Conservation (phyloP, 2,888 invertebrate genomes). For the Encarsia formosa region DNA sequence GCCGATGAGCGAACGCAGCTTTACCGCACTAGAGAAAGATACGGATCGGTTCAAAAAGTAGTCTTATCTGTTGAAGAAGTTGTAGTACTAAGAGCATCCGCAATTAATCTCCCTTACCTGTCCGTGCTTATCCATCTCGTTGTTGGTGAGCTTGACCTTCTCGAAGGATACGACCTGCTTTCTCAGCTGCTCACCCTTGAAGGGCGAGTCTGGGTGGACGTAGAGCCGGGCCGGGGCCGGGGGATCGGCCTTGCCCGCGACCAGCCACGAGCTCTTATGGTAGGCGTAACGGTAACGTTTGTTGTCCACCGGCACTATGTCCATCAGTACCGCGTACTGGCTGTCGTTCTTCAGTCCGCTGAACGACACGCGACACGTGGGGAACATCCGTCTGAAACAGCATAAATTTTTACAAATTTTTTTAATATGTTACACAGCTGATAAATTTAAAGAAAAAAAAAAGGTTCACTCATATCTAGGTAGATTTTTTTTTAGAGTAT, state of each 20-base stretch:
- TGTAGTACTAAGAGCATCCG: too few relatives aligned
- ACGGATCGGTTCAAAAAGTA: too few relatives aligned
- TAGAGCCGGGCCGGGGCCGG: constrained; percentile 90
- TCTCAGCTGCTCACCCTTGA: constrained; percentile 88
- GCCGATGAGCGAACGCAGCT: too few relatives aligned
- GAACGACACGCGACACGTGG: constrained; percentile 92
- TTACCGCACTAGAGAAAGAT: too few relatives aligned
- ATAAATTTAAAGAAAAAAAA: too few relatives aligned
- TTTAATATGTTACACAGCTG: too few relatives aligned
- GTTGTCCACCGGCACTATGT: constrained; percentile 95
- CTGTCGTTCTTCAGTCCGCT: constrained; percentile 76
- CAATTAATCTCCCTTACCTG: too few relatives aligned
- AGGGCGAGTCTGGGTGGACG: constrained; percentile 95
- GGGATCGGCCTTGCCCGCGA: constrained; percentile 97
- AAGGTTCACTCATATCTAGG: too few relatives aligned
- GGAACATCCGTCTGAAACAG: constrained; percentile 86
- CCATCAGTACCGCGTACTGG: constrained; percentile 89
- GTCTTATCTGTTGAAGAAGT: too few relatives aligned
- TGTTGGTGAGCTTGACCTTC: constrained; percentile 97
- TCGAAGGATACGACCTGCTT: constrained; percentile 98
- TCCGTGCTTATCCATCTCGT: constrained; percentile 94
- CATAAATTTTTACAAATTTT: neutral
- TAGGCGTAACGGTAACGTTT: constrained; percentile 97
- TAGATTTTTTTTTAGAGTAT: too few relatives aligned
- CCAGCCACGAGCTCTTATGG: constrained; percentile 96